Percentiles rank a stretch among this genome's conserved stretches.
Evolutionary conservation across 2,888 invertebrate species (phyloP).

Genomic region (Colletes collaris): DNA sequence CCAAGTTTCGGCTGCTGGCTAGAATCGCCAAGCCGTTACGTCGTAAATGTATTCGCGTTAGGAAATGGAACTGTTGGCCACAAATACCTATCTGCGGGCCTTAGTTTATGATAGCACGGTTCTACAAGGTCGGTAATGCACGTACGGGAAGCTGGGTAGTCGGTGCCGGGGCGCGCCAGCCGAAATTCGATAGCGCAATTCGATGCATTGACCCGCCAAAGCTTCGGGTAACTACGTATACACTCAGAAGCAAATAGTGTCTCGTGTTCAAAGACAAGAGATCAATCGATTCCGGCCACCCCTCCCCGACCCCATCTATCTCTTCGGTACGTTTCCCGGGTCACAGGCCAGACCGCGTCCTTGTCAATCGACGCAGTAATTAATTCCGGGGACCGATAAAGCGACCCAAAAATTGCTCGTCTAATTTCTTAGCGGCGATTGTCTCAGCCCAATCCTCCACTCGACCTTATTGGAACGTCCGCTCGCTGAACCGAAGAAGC

Average conservation of each 20-base stretch:
- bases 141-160: slow-evolving; percentile 49
- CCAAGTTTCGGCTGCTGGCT: slow-evolving; percentile 40
- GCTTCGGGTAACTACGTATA: slow-evolving; percentile 57
- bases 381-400: slow-evolving; percentile 12
- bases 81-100: slow-evolving; percentile 52
- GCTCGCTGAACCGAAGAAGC: no score
- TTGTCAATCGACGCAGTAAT: slow-evolving; percentile 35
- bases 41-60: slow-evolving; percentile 39
- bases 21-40: slow-evolving; percentile 7
- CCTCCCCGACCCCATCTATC: background rate
- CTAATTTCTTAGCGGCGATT: no score
- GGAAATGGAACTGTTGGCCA: slow-evolving; percentile 57
- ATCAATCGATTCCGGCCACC: slow-evolving; percentile 62
- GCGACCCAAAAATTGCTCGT: slow-evolving; percentile 6
- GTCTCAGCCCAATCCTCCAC: no score
- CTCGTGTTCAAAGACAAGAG: slow-evolving; percentile 65
- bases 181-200: slow-evolving; percentile 67
- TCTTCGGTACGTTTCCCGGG: background rate
- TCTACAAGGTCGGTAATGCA: slow-evolving; percentile 56
- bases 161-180: slow-evolving; percentile 30
- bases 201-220: slow-evolving; percentile 65
- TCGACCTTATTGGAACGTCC: no score
- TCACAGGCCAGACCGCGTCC: background rate
- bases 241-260: slow-evolving; percentile 64
- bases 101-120: slow-evolving; percentile 48